Percentiles rank a stretch among this genome's conserved stretches.
phyloP scores from a whole-genome alignment of 2,797 vertebrate species.

The Hipposideros larvatus region DNA sequence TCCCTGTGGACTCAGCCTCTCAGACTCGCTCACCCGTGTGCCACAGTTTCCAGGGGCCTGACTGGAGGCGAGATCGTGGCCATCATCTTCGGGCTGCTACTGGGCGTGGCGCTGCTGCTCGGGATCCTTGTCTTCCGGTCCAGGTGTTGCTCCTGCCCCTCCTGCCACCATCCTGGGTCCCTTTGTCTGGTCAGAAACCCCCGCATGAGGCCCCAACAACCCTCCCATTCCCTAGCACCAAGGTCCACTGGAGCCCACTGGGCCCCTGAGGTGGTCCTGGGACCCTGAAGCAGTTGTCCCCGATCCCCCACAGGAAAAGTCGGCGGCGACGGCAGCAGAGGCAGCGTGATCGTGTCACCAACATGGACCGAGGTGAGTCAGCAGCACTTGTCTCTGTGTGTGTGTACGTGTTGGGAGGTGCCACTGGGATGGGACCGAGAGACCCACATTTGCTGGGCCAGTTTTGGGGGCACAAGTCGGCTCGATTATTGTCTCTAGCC shows the following conservation, averaged over 20 bases:
- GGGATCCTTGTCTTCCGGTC: conserved; percentile 83
- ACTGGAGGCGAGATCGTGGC: conserved; percentile 87
- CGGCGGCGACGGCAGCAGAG: conserved; percentile 60
- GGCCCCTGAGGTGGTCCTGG: background rate
- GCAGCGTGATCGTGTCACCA: background rate
- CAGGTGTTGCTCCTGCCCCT: conserved; percentile 81
- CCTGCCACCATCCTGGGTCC: background rate
- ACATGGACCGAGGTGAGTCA: conserved; percentile 63
- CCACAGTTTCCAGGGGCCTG: conserved; percentile 82
- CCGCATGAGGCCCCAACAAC: background rate
- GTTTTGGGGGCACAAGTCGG: background rate
- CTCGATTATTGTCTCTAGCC: background rate
- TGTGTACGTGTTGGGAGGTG: rapidly evolving
- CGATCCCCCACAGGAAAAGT: conserved; percentile 43
- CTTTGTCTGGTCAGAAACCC: background rate
- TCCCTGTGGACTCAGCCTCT: background rate
- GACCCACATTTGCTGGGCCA: background rate
- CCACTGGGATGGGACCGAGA: background rate
- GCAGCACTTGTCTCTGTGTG: background rate
- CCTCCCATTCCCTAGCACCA: background rate
- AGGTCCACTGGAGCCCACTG: background rate
- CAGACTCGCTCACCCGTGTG: background rate
- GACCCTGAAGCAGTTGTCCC: background rate
- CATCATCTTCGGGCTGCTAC: conserved; percentile 87
- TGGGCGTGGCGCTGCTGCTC: conserved; percentile 82